phyloP scores from a whole-genome alignment of 1,140 invertebrate genomes.

The Nephila pilipes region DNA sequence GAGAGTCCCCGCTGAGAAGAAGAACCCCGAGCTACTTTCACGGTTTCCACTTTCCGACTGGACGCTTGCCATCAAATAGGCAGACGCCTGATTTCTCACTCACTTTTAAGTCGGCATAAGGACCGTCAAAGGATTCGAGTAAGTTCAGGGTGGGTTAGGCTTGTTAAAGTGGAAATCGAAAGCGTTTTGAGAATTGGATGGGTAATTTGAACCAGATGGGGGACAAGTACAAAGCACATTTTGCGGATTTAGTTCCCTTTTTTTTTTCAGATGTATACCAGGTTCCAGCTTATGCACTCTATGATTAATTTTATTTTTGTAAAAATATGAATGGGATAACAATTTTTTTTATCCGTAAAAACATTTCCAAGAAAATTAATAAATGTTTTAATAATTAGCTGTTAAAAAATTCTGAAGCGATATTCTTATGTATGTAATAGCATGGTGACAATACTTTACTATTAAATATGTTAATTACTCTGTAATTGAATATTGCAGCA shows the following conservation, averaged over 20 bases:
- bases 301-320: too few relatives aligned
- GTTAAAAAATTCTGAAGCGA: too few relatives aligned
- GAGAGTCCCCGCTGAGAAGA: neutral
- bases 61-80: neutral
- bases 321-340: too few relatives aligned
- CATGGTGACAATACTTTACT: too few relatives aligned
- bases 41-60: conserved; percentile 14
- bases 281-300: too few relatives aligned
- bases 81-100: conserved; percentile 11
- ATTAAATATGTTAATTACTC: too few relatives aligned
- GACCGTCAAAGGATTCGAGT: neutral
- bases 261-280: too few relatives aligned
- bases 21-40: neutral
- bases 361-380: too few relatives aligned
- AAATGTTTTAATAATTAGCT: too few relatives aligned
- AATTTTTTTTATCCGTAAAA: too few relatives aligned
- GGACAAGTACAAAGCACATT: neutral
- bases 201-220: conserved; percentile 35
- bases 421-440: too few relatives aligned
- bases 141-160: conserved; percentile 15
- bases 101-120: neutral
- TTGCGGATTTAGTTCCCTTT: neutral
- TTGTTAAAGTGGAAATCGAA: conserved; percentile 49
- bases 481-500: too few relatives aligned
- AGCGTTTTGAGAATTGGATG: neutral